Conservation (phyloP, 2,888 invertebrate genomes). For the Drosophila birchii region DNA sequence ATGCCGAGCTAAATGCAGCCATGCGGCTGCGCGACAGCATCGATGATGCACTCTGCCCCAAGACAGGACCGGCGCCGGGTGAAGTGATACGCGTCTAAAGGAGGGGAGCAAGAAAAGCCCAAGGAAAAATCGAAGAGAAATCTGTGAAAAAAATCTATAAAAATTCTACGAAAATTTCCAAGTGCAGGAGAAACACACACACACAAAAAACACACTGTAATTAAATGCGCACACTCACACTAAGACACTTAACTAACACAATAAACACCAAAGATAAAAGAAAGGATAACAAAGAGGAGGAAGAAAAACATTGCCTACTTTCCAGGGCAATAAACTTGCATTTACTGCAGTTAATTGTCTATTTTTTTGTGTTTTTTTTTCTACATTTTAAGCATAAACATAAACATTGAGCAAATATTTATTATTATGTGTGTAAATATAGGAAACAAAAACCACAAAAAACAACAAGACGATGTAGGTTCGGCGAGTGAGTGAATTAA, state of each 20-base stretch:
- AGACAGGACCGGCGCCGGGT: constrained; percentile 79
- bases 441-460: constrained; percentile 11
- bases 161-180: neutral
- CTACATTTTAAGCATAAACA: constrained; percentile 17
- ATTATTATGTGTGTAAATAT: constrained; percentile 58
- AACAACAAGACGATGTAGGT: constrained; percentile 3
- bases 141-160: neutral
- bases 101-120: neutral
- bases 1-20: constrained; percentile 70
- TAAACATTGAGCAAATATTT: constrained; percentile 56
- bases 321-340: constrained; percentile 3
- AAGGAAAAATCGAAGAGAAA: neutral
- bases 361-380: neutral
- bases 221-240: constrained; percentile 46
- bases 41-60: constrained; percentile 77
- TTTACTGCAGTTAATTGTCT: constrained; percentile 20
- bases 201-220: constrained; percentile 53
- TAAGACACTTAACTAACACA: neutral
- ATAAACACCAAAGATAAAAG: neutral
- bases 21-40: constrained; percentile 74
- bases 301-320: constrained; percentile 1
- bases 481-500: constrained; percentile 38
- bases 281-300: neutral
- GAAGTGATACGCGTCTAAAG: constrained; percentile 84
- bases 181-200: neutral